phyloP scores from a whole-genome alignment of 2,113 vertebrate genomes.

The Syrmaticus mikado region DNA sequence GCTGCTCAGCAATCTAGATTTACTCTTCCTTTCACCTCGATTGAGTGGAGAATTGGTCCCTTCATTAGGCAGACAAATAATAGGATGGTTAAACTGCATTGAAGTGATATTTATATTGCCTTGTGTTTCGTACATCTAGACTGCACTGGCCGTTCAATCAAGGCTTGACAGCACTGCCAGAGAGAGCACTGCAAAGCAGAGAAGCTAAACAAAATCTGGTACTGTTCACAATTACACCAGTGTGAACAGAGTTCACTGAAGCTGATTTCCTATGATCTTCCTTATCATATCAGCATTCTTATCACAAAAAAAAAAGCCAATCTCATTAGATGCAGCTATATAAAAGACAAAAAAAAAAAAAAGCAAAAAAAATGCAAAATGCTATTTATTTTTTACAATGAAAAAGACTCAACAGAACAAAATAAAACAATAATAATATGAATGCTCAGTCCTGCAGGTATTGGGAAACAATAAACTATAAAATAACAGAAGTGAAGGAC shows the following conservation, averaged over 20 bases:
- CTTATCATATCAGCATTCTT: not conserved
- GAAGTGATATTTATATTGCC: not conserved
- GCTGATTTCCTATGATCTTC: not conserved
- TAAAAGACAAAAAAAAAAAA: not conserved
- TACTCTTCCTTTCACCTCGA: not conserved
- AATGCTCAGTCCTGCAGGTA: not conserved
- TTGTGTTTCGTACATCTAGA: not conserved
- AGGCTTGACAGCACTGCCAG: slow-evolving; percentile 1
- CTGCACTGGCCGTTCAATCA: slow-evolving; percentile 12
- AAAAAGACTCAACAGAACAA: not conserved
- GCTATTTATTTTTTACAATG: not conserved
- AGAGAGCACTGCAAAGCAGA: not conserved
- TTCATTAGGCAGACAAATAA: not conserved
- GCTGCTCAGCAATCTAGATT: not conserved
- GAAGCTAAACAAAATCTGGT: not conserved
- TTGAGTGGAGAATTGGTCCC: not conserved
- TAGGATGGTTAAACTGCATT: not conserved
- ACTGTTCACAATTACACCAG: not conserved
- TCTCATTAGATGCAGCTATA: not conserved
- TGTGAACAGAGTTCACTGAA: not conserved
- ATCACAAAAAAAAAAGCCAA: not conserved
- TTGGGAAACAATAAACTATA: not conserved
- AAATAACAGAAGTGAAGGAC: not conserved
- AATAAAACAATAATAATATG: not conserved
- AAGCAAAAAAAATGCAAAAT: not conserved